These are phyloP conservation scores for Microdon myrmicae DNA, from an alignment of 2,888 invertebrate genomes.

Conservation along the genomic window DNA sequence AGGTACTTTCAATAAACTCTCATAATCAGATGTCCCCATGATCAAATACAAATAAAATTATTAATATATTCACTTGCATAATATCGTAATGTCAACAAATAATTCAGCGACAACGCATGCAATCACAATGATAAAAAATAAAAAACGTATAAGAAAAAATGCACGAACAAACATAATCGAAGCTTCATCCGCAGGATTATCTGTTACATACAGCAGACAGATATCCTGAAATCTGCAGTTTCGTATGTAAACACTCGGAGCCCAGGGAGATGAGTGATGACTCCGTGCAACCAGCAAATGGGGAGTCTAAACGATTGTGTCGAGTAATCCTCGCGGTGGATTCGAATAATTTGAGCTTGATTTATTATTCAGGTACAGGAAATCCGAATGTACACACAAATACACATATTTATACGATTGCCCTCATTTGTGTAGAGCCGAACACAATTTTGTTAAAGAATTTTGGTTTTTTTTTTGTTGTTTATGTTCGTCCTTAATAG, in stretches of 20 bases:
- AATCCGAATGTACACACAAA: constrained; percentile 20
- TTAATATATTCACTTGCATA: constrained; percentile 34
- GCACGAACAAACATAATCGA: constrained; percentile 40
- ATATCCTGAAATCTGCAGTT: background rate
- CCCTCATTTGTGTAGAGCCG: constrained; percentile 13
- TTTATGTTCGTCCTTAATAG: constrained; percentile 33
- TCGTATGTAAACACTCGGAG: constrained; percentile 3
- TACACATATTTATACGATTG: constrained; percentile 1
- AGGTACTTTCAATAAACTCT: constrained; percentile 1
- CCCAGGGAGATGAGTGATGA: constrained; percentile 1
- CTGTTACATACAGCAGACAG: constrained; percentile 12
- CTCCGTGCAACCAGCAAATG: no score
- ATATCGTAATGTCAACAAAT: constrained; percentile 11
- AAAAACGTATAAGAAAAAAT: constrained; percentile 7
- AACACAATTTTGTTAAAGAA: constrained; percentile 11
- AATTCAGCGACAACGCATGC: constrained; percentile 6
- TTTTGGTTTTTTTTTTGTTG: constrained; percentile 3
- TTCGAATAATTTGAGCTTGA: constrained; percentile 45
- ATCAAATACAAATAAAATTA: constrained; percentile 29
- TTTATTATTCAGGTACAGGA: constrained; percentile 52
- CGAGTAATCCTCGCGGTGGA: constrained; percentile 44
- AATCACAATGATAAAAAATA: background rate
- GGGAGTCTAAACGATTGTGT: constrained; percentile 21
- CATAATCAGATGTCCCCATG: no score
- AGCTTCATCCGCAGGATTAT: constrained; percentile 40